Percentiles rank a stretch among this genome's conserved stretches.
Evolutionary conservation across 2,888 invertebrate genomes (phyloP).

Genomic region (Podotricha telesiphe): DNA sequence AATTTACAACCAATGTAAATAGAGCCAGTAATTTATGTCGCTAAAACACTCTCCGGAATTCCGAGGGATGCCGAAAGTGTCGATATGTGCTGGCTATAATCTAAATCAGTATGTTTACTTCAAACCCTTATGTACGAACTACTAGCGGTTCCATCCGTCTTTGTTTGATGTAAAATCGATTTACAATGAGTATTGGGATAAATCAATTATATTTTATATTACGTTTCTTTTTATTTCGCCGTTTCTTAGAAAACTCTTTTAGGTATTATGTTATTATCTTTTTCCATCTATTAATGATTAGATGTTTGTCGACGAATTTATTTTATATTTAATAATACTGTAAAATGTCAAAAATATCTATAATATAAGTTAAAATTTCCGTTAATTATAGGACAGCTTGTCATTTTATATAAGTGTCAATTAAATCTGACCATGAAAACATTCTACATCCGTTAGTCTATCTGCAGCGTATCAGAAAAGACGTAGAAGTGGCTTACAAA

Average conservation of each 20-base stretch:
- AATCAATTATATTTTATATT: too few relatives aligned
- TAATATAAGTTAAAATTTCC: background rate
- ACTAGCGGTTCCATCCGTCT: too few relatives aligned
- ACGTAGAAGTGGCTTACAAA: background rate
- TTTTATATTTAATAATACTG: too few relatives aligned
- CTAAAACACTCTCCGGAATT: constrained; percentile 69
- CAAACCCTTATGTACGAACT: background rate
- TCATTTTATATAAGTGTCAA: background rate
- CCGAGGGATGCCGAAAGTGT: constrained; percentile 32
- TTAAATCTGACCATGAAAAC: background rate
- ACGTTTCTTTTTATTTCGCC: too few relatives aligned
- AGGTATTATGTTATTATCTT: too few relatives aligned
- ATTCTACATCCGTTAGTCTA: background rate
- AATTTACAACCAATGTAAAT: constrained; percentile 78
- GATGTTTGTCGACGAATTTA: too few relatives aligned
- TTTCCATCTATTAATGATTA: too few relatives aligned
- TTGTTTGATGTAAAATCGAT: background rate
- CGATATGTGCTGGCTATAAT: constrained; percentile 19
- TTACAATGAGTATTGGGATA: background rate
- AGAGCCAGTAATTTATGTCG: constrained; percentile 76
- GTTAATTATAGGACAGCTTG: background rate
- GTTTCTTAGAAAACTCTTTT: too few relatives aligned
- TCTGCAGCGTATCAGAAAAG: background rate
- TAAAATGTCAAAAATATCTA: too few relatives aligned
- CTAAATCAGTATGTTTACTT: constrained; percentile 1